Conservation (phyloP, 2,888 invertebrate genomes). For the Pterobdella sp. region DNA sequence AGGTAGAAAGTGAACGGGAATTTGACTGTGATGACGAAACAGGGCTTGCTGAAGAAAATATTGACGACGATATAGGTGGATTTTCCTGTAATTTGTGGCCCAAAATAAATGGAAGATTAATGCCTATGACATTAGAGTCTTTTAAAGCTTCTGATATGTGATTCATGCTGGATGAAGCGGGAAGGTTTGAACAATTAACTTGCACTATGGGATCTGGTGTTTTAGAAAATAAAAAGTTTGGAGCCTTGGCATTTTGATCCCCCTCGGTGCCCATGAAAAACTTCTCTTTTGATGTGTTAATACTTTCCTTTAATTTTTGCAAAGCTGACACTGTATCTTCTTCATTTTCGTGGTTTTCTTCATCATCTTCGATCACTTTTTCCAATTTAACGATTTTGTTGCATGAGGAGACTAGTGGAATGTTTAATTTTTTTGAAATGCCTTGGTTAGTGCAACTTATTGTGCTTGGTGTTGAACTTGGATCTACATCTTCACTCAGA, state of each 20-base stretch:
- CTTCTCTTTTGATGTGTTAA: constrained; percentile 10
- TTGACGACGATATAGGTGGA: not conserved
- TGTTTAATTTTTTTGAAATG: not conserved
- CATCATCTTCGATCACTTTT: not conserved
- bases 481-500: not conserved
- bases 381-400: not conserved
- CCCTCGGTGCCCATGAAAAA: not conserved
- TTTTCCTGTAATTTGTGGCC: not conserved
- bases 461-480: not conserved
- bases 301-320: constrained; percentile 5
- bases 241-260: not conserved
- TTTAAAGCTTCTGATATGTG: constrained; percentile 23
- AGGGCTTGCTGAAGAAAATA: not conserved
- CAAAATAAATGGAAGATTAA: constrained; percentile 20
- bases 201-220: not conserved
- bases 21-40: not conserved
- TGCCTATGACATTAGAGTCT: constrained; percentile 22
- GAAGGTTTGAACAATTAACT: not conserved
- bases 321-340: not conserved
- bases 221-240: not conserved
- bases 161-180: not conserved
- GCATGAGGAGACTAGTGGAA: not conserved
- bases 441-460: not conserved
- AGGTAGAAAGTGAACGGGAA: not conserved
- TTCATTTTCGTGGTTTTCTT: not conserved